Percentiles rank a stretch among this genome's conserved stretches.
These are phyloP conservation scores for Muscicapa striata DNA, from an alignment of 2,797 vertebrate genomes.

Conservation along the genomic window DNA sequence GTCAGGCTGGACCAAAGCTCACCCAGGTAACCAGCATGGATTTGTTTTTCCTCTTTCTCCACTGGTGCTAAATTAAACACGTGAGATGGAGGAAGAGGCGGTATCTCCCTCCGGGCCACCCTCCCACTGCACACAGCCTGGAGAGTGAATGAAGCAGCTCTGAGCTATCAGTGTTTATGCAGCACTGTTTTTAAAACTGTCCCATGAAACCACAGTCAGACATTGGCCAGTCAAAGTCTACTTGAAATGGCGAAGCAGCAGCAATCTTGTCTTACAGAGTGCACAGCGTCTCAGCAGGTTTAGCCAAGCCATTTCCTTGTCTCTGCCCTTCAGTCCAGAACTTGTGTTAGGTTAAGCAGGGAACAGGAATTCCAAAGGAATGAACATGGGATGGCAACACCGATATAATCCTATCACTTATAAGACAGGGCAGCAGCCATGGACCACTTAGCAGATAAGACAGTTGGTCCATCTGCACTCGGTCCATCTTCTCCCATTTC, in stretches of 20 bases:
- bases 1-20: background rate
- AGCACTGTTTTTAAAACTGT: background rate
- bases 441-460: conserved; percentile 60
- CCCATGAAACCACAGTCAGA: background rate
- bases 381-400: background rate
- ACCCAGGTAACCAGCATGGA: background rate
- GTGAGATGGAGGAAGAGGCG: too few relatives aligned
- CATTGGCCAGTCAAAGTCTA: background rate
- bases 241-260: background rate
- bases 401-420: conserved; percentile 6
- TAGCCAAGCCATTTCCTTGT: background rate
- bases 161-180: background rate
- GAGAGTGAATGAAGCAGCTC: background rate
- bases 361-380: conserved; percentile 40
- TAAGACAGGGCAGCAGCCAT: background rate
- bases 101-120: too few relatives aligned
- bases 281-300: background rate
- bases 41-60: background rate
- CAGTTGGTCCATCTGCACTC: conserved; percentile 59
- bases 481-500: conserved; percentile 59
- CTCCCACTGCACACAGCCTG: background rate
- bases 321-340: background rate
- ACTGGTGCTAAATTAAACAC: background rate
- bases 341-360: conserved; percentile 21
- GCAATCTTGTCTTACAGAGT: accelerated